Conservation (phyloP, 2,113 vertebrate genomes). For the Callipepla californica region DNA sequence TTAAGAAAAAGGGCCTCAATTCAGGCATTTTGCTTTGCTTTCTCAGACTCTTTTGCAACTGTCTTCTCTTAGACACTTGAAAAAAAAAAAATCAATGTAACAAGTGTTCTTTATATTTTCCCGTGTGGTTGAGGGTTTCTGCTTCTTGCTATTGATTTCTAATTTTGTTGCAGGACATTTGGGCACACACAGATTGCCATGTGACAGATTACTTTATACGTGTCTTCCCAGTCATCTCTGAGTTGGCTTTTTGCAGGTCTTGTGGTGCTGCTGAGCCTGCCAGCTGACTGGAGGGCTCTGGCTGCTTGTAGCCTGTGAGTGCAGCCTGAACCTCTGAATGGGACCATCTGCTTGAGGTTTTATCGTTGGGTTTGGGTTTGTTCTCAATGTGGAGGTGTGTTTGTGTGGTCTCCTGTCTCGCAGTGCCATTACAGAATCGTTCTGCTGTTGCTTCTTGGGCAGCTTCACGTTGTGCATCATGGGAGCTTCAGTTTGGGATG, state of each 20-base stretch:
- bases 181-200: slow-evolving; percentile 25
- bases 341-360: neutral
- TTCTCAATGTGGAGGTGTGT: fast-evolving
- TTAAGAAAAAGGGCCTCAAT: slow-evolving; percentile 38
- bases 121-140: slow-evolving; percentile 38
- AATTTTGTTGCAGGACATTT: slow-evolving; percentile 55
- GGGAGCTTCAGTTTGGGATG: neutral
- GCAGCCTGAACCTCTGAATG: neutral
- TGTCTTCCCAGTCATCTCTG: neutral
- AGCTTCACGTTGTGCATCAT: fast-evolving
- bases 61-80: slow-evolving; percentile 24
- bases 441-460: neutral
- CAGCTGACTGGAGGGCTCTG: neutral
- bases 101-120: slow-evolving; percentile 68
- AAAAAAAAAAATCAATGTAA: slow-evolving; percentile 62
- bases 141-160: slow-evolving; percentile 67
- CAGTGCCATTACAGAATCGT: neutral
- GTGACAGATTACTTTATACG: slow-evolving; percentile 11
- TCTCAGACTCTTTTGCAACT: slow-evolving; percentile 3
- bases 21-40: slow-evolving; percentile 34
- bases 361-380: neutral
- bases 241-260: neutral
- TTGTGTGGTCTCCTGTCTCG: neutral
- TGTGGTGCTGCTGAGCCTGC: neutral
- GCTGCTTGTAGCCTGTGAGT: fast-evolving